These are phyloP conservation scores for Porites australiensis DNA, from an alignment of 64 coral and sea anemone species.

Conservation along the genomic window DNA sequence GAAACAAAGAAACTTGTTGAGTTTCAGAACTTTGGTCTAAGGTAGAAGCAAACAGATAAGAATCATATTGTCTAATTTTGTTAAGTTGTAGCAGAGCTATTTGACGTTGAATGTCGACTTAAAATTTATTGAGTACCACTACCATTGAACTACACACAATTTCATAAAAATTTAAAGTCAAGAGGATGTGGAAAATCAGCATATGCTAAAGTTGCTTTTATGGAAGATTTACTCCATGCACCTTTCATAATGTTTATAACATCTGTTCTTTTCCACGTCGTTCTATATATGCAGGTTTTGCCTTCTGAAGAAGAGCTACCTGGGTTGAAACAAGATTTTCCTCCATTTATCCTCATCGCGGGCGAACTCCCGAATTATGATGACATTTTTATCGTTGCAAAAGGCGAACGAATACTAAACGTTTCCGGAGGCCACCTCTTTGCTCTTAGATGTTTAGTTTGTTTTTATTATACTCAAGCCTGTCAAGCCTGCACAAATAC, in stretches of 20 bases:
- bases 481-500: too few species aligned
- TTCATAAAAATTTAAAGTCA: neutral
- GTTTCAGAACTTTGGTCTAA: neutral
- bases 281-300: too few species aligned
- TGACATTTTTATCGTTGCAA: too few species aligned
- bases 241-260: neutral
- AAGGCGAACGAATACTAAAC: too few species aligned
- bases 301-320: too few species aligned
- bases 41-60: neutral
- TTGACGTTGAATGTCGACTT: neutral
- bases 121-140: neutral
- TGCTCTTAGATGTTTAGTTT: too few species aligned
- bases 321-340: too few species aligned
- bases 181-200: neutral
- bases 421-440: too few species aligned
- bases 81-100: neutral
- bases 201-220: neutral
- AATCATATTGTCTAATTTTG: neutral
- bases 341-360: too few species aligned
- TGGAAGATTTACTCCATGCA: neutral
- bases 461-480: too few species aligned
- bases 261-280: too few species aligned
- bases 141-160: neutral
- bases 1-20: neutral
- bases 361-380: too few species aligned